Conservation (phyloP, 1,140 invertebrate genomes). For the Calliphora vicina region DNA sequence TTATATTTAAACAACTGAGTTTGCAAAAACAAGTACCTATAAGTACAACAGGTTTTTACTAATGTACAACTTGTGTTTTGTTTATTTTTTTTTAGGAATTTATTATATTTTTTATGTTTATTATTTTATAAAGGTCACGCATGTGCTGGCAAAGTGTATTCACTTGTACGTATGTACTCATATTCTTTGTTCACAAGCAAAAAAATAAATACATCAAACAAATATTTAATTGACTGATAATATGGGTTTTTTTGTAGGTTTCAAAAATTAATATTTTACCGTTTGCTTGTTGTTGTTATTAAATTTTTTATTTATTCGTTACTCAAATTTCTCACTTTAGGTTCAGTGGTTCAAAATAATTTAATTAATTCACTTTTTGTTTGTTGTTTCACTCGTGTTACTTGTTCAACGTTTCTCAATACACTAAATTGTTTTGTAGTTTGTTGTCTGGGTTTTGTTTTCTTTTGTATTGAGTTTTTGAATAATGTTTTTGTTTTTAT, state of each 20-base stretch:
- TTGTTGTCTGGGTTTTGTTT: background rate
- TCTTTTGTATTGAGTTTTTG: background rate
- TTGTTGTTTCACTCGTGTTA: background rate
- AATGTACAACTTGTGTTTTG: background rate
- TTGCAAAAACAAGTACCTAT: no score
- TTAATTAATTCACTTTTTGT: background rate
- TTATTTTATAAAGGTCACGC: background rate
- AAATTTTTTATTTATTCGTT: no score
- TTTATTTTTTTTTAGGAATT: background rate
- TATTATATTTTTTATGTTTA: background rate
- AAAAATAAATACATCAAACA: no score
- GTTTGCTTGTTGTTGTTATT: background rate
- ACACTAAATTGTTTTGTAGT: constrained; percentile 8
- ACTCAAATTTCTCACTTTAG: background rate
- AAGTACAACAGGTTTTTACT: background rate
- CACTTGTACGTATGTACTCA: background rate
- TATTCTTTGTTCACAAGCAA: background rate
- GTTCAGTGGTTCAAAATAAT: background rate
- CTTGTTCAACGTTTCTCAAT: constrained; percentile 12
- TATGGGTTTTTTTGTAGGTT: background rate
- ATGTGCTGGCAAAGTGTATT: background rate
- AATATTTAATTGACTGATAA: background rate
- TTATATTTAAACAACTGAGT: no score
- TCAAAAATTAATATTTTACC: background rate
- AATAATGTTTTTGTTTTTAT: background rate